Evolutionary conservation across 2,113 vertebrate species (phyloP).

Genomic region (Leucosticte australis): DNA sequence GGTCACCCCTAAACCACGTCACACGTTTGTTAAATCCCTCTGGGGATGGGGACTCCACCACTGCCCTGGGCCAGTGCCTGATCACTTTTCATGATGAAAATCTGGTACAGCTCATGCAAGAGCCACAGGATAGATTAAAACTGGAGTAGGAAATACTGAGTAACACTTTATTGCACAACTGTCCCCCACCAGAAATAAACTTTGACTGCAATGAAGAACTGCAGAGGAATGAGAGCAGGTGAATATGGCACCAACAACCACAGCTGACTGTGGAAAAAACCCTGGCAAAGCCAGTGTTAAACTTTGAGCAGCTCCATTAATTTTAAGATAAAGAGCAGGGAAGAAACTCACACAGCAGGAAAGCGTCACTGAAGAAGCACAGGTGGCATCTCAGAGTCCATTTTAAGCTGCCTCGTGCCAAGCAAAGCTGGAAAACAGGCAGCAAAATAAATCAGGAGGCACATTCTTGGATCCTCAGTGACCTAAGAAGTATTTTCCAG

Average conservation of each 20-base stretch:
- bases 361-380: background rate
- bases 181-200: background rate
- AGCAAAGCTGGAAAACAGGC: background rate
- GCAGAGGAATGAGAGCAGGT: background rate
- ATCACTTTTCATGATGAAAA: background rate
- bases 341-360: background rate
- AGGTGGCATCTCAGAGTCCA: background rate
- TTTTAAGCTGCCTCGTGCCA: background rate
- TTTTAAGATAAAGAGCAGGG: background rate
- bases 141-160: background rate
- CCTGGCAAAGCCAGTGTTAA: background rate
- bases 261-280: fast-evolving
- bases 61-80: background rate
- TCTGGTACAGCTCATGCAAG: background rate
- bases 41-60: background rate
- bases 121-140: background rate
- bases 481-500: background rate
- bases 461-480: background rate
- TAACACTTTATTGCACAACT: background rate
- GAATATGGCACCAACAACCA: background rate
- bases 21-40: background rate
- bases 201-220: background rate
- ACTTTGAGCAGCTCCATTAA: background rate
- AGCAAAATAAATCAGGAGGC: background rate
- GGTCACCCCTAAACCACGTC: background rate